Base-by-base conservation (phyloP, 2,888 invertebrate genomes). In the Torymus tubicola region DNA sequence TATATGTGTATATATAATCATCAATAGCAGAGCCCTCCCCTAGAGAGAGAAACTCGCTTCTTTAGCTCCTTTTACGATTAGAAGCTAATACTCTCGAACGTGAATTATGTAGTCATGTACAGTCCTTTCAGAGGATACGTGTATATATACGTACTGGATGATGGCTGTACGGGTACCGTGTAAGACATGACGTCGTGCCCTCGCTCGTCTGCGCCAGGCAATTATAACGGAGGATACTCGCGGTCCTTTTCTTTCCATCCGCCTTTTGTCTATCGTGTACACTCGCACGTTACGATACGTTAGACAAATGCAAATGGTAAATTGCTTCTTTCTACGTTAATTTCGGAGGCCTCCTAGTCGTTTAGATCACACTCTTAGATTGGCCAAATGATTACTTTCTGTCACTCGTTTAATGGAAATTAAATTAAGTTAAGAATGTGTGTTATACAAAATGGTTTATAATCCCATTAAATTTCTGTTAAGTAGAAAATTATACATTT, bases 211-310 rank as follows among this genome's bases (percentile, higher is more conserved):
- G 14, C 42, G 50, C 18, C 14, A 55, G 16, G 42, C 57, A 77
- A 77, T 77, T 70, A 64, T 77, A 77, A 77, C 76, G 76, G 76
- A 63, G 57, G 69, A 16, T 75, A 18, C 53, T n/a, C 31, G n/a
- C 31, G 14, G 53, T 68, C 53, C 61, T 42, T 67, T 68, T 61
- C 60, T 63, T 55, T 31, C 21, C 64, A 60, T 67, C 74, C 67
- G 58, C 60, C 74, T 75, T 75, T 75, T 75, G 67, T 75, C 24
- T 12, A 18, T n/a, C 53, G 55, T 24, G 31, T 57, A 42, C 3
- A 60, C 42, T 31, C 42, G 42, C 42, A 42, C 42, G 42, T 42
- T 42, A 42, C 21, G 60, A 18, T 16, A 18, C n/a, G n/a, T 24
- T 12, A 61, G 12, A 24, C 2, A 14, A 42, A 18, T n/a, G 2